A percentile compares a stretch with the other conserved stretches of the same genome.
Evolutionary conservation across 2,113 vertebrate genomes (phyloP).

Genomic region (Tympanuchus pallidicinctus): DNA sequence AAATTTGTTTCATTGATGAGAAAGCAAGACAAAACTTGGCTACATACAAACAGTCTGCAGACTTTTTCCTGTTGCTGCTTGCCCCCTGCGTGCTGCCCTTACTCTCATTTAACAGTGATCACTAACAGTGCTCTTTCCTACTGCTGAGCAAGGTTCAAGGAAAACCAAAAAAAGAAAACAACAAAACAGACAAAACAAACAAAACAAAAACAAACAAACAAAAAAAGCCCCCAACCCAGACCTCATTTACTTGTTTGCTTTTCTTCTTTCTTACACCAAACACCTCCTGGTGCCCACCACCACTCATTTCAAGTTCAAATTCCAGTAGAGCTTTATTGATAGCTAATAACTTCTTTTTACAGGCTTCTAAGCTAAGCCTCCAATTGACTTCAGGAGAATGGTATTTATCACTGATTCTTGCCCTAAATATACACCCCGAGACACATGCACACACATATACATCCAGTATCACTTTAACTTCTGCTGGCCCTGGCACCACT

Average conservation of each 20-base stretch:
- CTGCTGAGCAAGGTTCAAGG: background rate
- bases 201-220: no score
- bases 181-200: background rate
- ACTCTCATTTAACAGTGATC: rapidly evolving
- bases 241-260: background rate
- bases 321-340: background rate
- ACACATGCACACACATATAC: background rate
- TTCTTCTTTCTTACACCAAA: background rate
- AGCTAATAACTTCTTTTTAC: background rate
- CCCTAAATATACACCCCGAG: background rate
- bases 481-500: background rate
- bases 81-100: background rate
- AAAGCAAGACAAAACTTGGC: background rate
- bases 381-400: background rate
- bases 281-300: background rate
- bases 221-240: background rate
- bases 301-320: background rate
- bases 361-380: background rate
- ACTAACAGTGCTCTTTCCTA: background rate
- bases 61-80: background rate
- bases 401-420: background rate
- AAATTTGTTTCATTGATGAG: background rate
- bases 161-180: background rate
- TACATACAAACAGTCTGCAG: background rate
- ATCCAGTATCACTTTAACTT: background rate